Evolutionary conservation across 2,797 vertebrate genomes (phyloP), one percentile per base, ranked within the genome.

Genomic region (Scomberomorus guttatus): DNA sequence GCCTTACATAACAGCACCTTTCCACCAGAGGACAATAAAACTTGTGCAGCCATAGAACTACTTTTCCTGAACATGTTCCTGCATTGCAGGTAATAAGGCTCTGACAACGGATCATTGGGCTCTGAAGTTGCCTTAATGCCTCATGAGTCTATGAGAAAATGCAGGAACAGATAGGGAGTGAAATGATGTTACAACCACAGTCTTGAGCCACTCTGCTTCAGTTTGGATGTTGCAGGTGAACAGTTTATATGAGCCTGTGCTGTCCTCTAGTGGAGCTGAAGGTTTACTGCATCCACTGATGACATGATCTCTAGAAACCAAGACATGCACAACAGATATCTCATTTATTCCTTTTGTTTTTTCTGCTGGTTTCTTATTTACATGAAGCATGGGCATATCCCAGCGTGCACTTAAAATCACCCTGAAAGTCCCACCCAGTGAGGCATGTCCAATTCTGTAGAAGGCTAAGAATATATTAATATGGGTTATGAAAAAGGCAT

Each of bases 251-350:
- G 34, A 63, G 54, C 13, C 5, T 44, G 6, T 90, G 82, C 80
- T 90, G 80, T 70, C 70, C 79, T 80, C 91, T 90, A 82, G 87
- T 83, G 94, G 72, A 52, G 11, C 0, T 11, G 0, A 57, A 2
- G 2, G 9, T 20, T 60, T 18, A 75, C 46, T 82, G 65, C 32
- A 1, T 3, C 61, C 2, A 3, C 2, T 55, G 34, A 22, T 52
- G 12, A 54, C 24, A 51, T 27, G 24, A 48, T n/a, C 13, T 4
- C 8, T 6, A 2, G 32, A 46, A 7, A 34, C 24, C 27, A 22
- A 48, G 18, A 11, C 25, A 14, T 4, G 12, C 34, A 42, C 39
- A 11, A 8, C 0, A 13, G 17, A 18, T 8, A 18, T 34, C 12
- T 37, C 3, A 51, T 44, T 60, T 13, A 39, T 24, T 20, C 13